phyloP scores from a whole-genome alignment of 2,113 vertebrate genomes.

The Sitta europaea region DNA sequence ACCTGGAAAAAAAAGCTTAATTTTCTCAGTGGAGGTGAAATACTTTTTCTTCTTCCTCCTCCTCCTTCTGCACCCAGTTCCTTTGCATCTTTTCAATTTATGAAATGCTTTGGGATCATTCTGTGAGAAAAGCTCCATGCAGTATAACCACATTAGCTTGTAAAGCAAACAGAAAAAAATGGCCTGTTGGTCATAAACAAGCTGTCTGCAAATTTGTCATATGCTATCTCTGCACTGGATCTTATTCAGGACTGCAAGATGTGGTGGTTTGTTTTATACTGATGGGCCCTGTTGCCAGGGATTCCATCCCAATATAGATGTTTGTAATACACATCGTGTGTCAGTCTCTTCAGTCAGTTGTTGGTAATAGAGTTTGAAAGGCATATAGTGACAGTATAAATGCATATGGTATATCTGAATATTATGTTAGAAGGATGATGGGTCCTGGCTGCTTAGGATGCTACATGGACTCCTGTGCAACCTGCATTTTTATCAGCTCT shows the following conservation, averaged over 20 bases:
- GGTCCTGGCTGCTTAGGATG: background rate
- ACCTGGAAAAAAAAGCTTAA: background rate
- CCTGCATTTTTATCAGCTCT: background rate
- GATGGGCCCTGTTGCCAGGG: slow-evolving; percentile 30
- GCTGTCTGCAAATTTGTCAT: slow-evolving; percentile 59
- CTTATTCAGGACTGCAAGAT: slow-evolving; percentile 41
- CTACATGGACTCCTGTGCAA: background rate
- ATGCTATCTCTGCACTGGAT: slow-evolving; percentile 12
- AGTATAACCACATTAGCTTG: slow-evolving; percentile 35
- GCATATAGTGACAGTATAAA: slow-evolving; percentile 46
- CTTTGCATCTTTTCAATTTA: slow-evolving; percentile 30
- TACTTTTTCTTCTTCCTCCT: background rate
- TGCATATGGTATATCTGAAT: slow-evolving; percentile 31
- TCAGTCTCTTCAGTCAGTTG: slow-evolving; percentile 56
- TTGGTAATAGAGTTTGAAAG: slow-evolving; percentile 46
- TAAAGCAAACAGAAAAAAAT: slow-evolving; percentile 52
- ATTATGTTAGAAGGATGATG: slow-evolving; percentile 16
- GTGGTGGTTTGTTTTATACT: slow-evolving; percentile 43
- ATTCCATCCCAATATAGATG: slow-evolving; percentile 44
- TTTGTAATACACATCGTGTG: slow-evolving; percentile 17
- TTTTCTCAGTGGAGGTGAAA: background rate
- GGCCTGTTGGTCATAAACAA: slow-evolving; percentile 50
- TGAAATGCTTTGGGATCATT: background rate
- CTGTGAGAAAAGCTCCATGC: background rate
- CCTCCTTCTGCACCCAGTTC: background rate